Percentiles rank a stretch among this genome's conserved stretches.
Conservation (phyloP, 30 jellyfish, hydroid and myxozoan species). For the Cassiopea andromeda region DNA sequence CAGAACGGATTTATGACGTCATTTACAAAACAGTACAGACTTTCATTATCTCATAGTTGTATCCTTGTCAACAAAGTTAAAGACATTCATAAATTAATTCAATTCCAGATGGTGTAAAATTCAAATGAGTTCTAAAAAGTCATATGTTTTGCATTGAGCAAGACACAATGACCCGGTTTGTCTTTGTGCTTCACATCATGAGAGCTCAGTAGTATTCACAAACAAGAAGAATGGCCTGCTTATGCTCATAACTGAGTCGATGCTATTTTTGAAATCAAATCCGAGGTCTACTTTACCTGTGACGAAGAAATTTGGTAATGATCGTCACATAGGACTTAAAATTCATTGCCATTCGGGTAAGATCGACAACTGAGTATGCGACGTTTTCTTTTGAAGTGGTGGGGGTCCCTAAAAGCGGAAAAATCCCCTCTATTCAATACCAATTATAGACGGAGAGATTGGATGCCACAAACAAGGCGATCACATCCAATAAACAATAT, state of each 20-base stretch:
- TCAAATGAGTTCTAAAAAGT: constrained; percentile 8
- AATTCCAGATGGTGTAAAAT: background rate
- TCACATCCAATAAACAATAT: constrained; percentile 65
- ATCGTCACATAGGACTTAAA: background rate
- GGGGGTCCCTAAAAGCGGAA: background rate
- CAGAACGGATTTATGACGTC: background rate
- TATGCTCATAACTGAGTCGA: constrained; percentile 7
- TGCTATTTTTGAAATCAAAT: background rate
- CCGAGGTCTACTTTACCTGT: background rate
- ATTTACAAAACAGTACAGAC: background rate
- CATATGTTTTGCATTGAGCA: constrained; percentile 5
- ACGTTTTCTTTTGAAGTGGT: background rate
- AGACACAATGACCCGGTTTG: constrained; percentile 69
- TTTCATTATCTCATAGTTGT: background rate
- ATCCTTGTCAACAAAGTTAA: constrained; percentile 1
- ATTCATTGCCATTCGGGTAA: background rate
- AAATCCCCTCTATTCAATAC: background rate
- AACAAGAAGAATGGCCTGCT: constrained; percentile 29
- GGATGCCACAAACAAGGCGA: constrained; percentile 76
- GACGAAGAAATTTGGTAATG: background rate
- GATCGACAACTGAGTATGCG: background rate
- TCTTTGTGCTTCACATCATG: constrained; percentile 64
- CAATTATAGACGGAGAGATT: constrained; percentile 24
- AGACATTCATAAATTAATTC: background rate
- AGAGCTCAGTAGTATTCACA: constrained; percentile 17